Percentiles rank a stretch among this genome's conserved stretches.
Evolutionary conservation across 2,797 vertebrate species (phyloP).

Genomic region (Sebastes taczanowskii): DNA sequence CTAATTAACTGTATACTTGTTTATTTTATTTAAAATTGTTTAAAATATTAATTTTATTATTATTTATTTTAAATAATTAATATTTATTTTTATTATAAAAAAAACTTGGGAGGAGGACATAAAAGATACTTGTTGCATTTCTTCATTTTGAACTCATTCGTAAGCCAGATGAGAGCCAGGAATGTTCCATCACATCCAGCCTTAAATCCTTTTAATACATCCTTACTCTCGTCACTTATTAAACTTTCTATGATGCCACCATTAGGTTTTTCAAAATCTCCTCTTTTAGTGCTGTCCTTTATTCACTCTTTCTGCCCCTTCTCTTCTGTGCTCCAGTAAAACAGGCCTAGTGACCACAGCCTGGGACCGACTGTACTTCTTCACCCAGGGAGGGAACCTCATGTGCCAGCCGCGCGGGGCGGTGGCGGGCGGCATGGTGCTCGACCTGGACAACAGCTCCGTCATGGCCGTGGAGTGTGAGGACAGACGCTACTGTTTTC

Average conservation of each 20-base stretch:
- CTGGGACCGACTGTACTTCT: conserved; percentile 98
- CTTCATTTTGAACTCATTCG: neutral
- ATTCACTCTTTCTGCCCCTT: neutral
- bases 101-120: neutral
- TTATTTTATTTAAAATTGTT: neutral
- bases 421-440: conserved; percentile 95
- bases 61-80: no score
- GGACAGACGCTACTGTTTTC: conserved; percentile 97
- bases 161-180: neutral
- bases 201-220: neutral
- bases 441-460: conserved; percentile 98
- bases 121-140: neutral
- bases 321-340: conserved; percentile 84
- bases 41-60: no score
- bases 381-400: conserved; percentile 98
- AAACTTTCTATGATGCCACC: neutral
- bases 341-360: conserved; percentile 97
- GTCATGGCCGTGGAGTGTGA: conserved; percentile 99
- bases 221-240: neutral
- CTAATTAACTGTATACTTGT: neutral
- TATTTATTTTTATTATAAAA: no score
- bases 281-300: neutral
- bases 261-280: neutral
- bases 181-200: neutral
- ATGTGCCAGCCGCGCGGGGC: conserved; percentile 98